Evolutionary conservation across 1,140 invertebrate species (phyloP), one percentile per base, ranked within the genome.

Genomic region (Copidosoma floridanum): DNA sequence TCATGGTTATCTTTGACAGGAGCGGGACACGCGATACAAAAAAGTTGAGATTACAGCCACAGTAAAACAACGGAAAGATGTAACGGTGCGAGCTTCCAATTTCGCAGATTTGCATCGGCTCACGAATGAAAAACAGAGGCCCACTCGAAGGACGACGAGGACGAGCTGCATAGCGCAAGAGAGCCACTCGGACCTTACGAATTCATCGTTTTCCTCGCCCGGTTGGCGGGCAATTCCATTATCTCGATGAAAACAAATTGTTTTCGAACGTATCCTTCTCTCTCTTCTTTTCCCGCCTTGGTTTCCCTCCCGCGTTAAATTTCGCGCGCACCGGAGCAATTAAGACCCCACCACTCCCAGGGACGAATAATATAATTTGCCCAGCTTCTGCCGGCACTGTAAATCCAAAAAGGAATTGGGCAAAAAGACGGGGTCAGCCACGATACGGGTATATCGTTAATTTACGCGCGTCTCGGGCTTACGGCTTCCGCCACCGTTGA

Each of bases 391-490:
- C n/a, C n/a, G n/a, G n/a, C n/a, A n/a, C n/a, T n/a, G n/a, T n/a
- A n/a, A n/a, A n/a, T n/a, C n/a, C n/a, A n/a, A n/a, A n/a, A n/a
- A n/a, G n/a, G n/a, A n/a, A n/a, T n/a, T n/a, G n/a, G n/a, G n/a
- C n/a, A n/a, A n/a, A n/a, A n/a, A n/a, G n/a, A n/a, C n/a, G n/a
- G n/a, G n/a, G n/a, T n/a, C n/a, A n/a, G n/a, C n/a, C n/a, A n/a
- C n/a, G n/a, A n/a, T n/a, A n/a, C n/a, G n/a, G n/a, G n/a, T n/a
- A 18, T 50, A 57, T 41, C 35, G 46, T 52, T 51, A 52, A 52
- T 44, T 52, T 26, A 20, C 27, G 20, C 2, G 24, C 40, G 35
- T 40, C 55, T 48, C 35, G 21, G n/a, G n/a, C n/a, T n/a, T n/a
- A n/a, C n/a, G n/a, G n/a, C n/a, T n/a, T n/a, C n/a, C n/a, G n/a